These are phyloP conservation scores for Eubasilissa regina DNA, from an alignment of 1,140 invertebrate species.

Conservation along the genomic window DNA sequence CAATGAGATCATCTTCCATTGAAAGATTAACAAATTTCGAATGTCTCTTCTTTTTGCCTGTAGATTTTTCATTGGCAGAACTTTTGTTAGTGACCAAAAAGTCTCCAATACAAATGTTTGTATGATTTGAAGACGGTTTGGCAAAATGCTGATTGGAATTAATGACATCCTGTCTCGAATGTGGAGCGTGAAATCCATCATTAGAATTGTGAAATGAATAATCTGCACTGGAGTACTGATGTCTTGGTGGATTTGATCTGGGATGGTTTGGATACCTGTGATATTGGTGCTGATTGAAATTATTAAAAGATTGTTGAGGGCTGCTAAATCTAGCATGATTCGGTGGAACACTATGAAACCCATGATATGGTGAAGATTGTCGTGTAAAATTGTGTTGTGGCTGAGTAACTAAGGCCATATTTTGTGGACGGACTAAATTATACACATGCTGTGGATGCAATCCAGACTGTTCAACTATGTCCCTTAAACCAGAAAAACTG, in stretches of 20 bases:
- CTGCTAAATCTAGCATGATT: constrained; percentile 9
- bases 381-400: neutral
- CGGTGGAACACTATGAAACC: neutral
- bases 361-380: neutral
- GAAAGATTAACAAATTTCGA: constrained; percentile 62
- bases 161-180: neutral
- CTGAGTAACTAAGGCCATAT: neutral
- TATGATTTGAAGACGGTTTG: constrained; percentile 42
- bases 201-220: constrained; percentile 11
- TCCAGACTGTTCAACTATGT: neutral
- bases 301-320: neutral
- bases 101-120: constrained; percentile 67
- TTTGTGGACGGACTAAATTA: neutral
- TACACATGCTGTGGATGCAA: neutral
- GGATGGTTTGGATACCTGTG: neutral
- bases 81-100: constrained; percentile 61
- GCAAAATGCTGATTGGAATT: neutral
- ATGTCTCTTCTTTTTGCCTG: constrained; percentile 65
- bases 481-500: neutral
- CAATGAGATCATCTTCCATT: constrained; percentile 54
- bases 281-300: constrained; percentile 1
- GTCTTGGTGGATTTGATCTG: constrained; percentile 4
- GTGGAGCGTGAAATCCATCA: neutral
- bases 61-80: neutral
- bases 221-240: neutral